phyloP scores from a whole-genome alignment of 2,113 vertebrate species.

The Coregonus clupeaformis region DNA sequence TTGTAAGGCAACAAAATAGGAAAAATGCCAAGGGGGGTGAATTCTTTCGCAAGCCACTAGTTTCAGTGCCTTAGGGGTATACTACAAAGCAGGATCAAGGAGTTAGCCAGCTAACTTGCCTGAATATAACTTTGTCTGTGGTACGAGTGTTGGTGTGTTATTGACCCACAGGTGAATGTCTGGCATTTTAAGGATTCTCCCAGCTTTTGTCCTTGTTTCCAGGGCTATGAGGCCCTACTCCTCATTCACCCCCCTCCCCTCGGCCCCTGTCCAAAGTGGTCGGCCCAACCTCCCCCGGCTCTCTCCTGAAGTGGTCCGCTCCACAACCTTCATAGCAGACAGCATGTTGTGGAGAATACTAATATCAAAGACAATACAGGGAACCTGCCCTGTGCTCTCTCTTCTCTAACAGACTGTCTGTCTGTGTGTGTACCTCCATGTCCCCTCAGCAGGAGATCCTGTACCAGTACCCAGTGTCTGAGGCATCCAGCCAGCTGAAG shows the following conservation, averaged over 20 bases:
- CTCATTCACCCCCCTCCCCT: conserved; percentile 30
- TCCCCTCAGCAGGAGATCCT: conserved; percentile 94
- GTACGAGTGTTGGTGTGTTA: no score
- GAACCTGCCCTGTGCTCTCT: background rate
- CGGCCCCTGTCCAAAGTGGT: conserved; percentile 6
- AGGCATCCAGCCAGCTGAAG: conserved; percentile 88
- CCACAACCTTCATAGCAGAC: conserved; percentile 22
- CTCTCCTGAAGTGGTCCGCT: conserved; percentile 3
- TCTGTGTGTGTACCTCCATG: conserved; percentile 17
- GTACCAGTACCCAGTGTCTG: conserved; percentile 89
- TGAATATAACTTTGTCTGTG: no score
- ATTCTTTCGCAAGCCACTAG: no score
- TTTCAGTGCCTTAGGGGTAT: no score
- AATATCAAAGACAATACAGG: conserved; percentile 32
- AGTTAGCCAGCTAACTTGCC: no score
- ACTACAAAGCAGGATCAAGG: no score
- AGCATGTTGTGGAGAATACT: conserved; percentile 40
- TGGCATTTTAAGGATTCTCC: conserved; percentile 2
- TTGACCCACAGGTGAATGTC: conserved; percentile 18
- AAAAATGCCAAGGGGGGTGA: no score
- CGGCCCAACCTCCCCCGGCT: no score
- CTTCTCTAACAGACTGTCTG: background rate
- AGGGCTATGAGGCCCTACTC: conserved; percentile 4
- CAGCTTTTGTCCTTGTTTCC: conserved; percentile 47
- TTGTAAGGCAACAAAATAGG: no score